Evolutionary conservation across 2,113 vertebrate genomes (phyloP).

Genomic region (Eolophus roseicapilla): DNA sequence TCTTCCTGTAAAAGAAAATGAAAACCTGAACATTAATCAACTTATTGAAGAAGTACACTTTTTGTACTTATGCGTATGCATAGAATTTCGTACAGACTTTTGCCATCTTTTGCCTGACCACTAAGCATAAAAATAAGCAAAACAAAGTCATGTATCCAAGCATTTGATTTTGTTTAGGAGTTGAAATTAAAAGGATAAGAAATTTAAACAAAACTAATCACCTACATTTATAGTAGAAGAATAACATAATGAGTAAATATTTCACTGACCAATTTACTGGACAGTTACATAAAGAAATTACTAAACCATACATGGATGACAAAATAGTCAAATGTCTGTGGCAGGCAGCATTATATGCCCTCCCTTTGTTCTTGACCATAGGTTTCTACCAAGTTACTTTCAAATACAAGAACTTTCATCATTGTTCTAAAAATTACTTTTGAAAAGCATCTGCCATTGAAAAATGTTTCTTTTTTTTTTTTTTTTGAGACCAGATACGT

Average conservation of each 20-base stretch:
- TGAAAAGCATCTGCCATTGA: slow-evolving; percentile 77
- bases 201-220: not conserved
- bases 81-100: not conserved
- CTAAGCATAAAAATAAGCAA: not conserved
- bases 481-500: slow-evolving; percentile 77
- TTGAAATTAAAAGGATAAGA: not conserved
- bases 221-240: not conserved
- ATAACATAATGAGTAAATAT: not conserved
- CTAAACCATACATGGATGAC: not conserved
- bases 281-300: not conserved
- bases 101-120: not conserved
- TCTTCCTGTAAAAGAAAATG: slow-evolving; percentile 79
- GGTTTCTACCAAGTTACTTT: slow-evolving; percentile 36
- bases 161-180: not conserved
- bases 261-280: not conserved
- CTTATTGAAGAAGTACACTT: not conserved
- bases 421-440: slow-evolving; percentile 71
- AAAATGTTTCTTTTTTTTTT: slow-evolving; percentile 70
- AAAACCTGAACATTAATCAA: slow-evolving; percentile 59
- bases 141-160: not conserved
- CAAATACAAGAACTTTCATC: slow-evolving; percentile 71
- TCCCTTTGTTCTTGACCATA: slow-evolving; percentile 4
- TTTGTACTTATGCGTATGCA: not conserved
- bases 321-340: not conserved
- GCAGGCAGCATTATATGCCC: not conserved